These are phyloP conservation scores for Strigamia transsilvanica DNA, from an alignment of 2,888 invertebrate species.

Conservation along the genomic window DNA sequence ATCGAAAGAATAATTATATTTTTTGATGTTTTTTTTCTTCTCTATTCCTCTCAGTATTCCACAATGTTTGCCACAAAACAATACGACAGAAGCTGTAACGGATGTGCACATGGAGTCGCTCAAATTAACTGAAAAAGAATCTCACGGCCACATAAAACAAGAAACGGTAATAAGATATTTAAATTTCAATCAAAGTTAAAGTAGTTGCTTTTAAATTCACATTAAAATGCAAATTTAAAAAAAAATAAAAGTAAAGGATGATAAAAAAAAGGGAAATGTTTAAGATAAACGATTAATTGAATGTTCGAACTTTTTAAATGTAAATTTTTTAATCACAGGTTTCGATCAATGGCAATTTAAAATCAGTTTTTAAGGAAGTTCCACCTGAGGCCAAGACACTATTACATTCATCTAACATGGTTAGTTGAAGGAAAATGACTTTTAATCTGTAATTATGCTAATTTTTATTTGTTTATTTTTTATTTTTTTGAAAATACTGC, in stretches of 20 bases:
- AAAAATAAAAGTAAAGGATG: not conserved
- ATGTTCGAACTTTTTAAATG: not conserved
- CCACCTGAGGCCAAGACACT: constrained; percentile 1
- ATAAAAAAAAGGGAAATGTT: not conserved
- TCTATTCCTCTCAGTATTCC: not conserved
- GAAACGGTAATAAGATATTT: not conserved
- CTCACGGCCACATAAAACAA: not conserved
- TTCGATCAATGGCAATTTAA: not conserved
- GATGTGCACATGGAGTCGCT: not conserved
- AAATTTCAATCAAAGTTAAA: not conserved
- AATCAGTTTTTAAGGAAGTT: not conserved
- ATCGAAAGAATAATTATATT: too few relatives aligned
- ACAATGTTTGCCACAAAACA: not conserved
- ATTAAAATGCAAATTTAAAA: not conserved
- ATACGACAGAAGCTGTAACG: not conserved
- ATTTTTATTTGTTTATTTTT: not conserved
- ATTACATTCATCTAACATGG: not conserved
- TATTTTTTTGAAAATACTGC: not conserved
- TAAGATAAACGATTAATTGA: not conserved
- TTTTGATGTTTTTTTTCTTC: too few relatives aligned
- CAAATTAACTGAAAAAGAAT: constrained; percentile 8
- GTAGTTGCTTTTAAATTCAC: not conserved
- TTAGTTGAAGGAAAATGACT: not conserved
- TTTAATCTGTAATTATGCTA: too few relatives aligned
- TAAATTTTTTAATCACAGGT: constrained; percentile 2